A percentile compares a stretch with the other conserved stretches of the same genome.
Evolutionary conservation across 2,797 vertebrate species (phyloP).

Genomic region (Hapalemur alaotrensis): DNA sequence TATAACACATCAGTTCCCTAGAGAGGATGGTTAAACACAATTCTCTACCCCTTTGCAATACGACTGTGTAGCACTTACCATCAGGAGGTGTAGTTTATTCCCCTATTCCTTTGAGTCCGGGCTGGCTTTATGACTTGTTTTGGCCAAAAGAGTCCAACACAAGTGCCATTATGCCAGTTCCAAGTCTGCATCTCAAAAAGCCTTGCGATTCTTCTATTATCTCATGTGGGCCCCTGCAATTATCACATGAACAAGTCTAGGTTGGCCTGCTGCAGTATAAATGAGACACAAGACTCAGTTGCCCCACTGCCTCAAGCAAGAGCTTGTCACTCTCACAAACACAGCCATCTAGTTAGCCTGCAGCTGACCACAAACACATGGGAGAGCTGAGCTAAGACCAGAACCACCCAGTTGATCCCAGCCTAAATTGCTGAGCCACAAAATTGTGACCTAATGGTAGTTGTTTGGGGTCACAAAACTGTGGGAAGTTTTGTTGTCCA

Average conservation of each 20-base stretch:
- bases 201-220: background rate
- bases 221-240: background rate
- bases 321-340: background rate
- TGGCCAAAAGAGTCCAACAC: background rate
- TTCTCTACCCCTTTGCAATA: background rate
- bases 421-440: background rate
- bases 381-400: background rate
- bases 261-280: background rate
- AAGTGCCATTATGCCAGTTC: background rate
- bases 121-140: background rate
- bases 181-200: background rate
- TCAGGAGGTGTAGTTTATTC: background rate
- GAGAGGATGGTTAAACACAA: background rate
- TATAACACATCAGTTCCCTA: background rate
- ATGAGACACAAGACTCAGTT: background rate
- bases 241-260: background rate
- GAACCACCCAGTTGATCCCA: background rate
- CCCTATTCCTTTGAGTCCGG: background rate
- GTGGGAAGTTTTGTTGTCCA: background rate
- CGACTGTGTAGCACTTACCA: background rate
- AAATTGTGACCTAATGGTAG: background rate
- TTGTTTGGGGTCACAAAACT: background rate
- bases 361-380: background rate
- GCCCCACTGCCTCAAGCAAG: background rate
- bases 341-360: background rate